Evolutionary conservation across 1,140 invertebrate species (phyloP), one percentile per base, ranked within the genome.

Genomic region (Drosophila mauritiana): DNA sequence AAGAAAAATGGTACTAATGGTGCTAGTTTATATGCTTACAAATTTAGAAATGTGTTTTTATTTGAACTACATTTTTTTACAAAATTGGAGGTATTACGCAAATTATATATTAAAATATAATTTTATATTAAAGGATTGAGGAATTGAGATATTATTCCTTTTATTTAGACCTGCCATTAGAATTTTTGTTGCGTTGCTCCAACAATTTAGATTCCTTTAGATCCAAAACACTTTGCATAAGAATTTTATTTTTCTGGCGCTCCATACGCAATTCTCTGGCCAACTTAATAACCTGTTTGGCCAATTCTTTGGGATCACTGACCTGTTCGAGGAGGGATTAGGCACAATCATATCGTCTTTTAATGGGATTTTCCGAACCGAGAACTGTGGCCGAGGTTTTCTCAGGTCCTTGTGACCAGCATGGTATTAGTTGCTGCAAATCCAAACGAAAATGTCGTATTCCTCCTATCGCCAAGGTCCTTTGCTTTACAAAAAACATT

Each of bases 371-470:
- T 1, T 53, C 22, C 17, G 49, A n/a, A 4, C 36, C 1, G 2
- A 34, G 34, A 1, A 65, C 75, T 1, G 64, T 22, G 6, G 75
- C 75, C 17, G 74, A 78, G n/a, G 25, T 31, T 5, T 53, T 73
- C 31, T 2, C 11, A 5, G 15, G 2, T 1, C 2, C 17, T 3
- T 5, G 57, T 2, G 6, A 12, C 12, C 4, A 8, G 11, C 11
- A 5, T 1, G 12, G 0, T 5, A 4, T 8, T 2, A 15, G 8
- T 0, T 49, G 3, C 4, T 11, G 8, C 4, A 11, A 4, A 0
- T 27, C 56, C 27, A 48, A 4, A 2, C 17, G 39, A 5, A 46
- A 17, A 8, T 3, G 22, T 27, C 46, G 22, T 3, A 48, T 22
- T 27, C 46, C 46, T 2, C n/a, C 13, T 3, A 15, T 4, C 0